phyloP scores from a whole-genome alignment of 2,888 invertebrate genomes.

The Philhelius pedissequus region DNA sequence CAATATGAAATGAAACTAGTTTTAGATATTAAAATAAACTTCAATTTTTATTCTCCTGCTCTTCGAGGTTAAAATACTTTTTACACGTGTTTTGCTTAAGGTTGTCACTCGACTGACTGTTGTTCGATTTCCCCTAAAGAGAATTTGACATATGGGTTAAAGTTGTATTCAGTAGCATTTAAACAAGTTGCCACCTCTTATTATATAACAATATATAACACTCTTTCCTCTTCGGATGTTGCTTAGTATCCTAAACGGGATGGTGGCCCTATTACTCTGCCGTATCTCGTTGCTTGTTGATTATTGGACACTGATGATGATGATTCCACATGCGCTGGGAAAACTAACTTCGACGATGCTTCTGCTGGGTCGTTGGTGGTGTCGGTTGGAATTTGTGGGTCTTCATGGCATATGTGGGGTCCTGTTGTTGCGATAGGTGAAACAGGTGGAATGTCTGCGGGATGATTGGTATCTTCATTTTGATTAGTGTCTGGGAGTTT shows the following conservation, averaged over 20 bases:
- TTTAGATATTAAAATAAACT: too few relatives aligned
- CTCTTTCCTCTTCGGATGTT: neutral
- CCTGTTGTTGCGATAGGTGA: neutral
- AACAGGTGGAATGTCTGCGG: too few relatives aligned
- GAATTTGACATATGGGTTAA: too few relatives aligned
- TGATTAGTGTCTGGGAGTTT: neutral
- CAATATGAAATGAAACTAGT: too few relatives aligned
- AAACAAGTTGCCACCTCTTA: too few relatives aligned
- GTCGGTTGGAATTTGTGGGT: neutral
- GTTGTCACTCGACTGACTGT: too few relatives aligned
- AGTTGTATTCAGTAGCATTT: too few relatives aligned
- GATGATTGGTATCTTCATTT: neutral
- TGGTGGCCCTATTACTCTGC: neutral
- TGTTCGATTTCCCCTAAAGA: too few relatives aligned
- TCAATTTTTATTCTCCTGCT: too few relatives aligned
- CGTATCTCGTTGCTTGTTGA: neutral
- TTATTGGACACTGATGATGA: neutral
- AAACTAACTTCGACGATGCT: neutral
- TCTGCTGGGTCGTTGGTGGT: neutral
- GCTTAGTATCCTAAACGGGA: neutral
- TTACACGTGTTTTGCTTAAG: too few relatives aligned
- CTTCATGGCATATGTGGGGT: neutral
- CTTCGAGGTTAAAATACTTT: too few relatives aligned
- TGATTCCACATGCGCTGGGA: too few relatives aligned
- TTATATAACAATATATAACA: neutral